phyloP scores from a whole-genome alignment of 2,113 vertebrate species.

The Cinclus cinclus region DNA sequence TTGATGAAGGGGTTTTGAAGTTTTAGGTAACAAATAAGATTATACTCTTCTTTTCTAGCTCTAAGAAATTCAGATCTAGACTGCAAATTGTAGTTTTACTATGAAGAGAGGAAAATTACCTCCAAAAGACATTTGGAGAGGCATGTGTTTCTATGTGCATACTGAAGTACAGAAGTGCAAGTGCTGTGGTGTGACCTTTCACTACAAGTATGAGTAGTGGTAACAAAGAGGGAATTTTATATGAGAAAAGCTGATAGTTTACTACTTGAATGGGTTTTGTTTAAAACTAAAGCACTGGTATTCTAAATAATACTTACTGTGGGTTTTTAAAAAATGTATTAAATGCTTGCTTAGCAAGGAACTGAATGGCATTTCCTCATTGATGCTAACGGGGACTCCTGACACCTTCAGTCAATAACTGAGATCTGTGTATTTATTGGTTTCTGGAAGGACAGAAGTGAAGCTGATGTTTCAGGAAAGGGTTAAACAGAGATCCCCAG shows the following conservation, averaged over 20 bases:
- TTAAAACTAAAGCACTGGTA: neutral
- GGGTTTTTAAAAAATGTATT: neutral
- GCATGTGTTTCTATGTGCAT: neutral
- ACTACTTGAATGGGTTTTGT: neutral
- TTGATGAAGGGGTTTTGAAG: neutral
- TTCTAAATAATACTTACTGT: neutral
- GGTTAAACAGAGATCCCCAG: neutral
- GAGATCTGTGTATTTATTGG: neutral
- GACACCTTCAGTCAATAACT: neutral
- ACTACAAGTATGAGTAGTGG: neutral
- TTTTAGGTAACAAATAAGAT: neutral
- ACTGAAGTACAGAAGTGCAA: neutral
- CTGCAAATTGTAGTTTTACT: neutral
- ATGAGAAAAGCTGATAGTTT: neutral
- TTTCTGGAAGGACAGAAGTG: neutral
- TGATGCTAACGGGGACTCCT: fast-evolving
- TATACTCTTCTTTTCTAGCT: neutral
- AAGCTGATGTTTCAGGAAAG: neutral
- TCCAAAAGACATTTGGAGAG: neutral
- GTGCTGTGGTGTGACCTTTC: neutral
- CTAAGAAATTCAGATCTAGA: neutral
- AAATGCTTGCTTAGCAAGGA: neutral
- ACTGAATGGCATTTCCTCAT: neutral
- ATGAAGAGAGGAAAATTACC: neutral
- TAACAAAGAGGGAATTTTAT: neutral